Base-by-base conservation (phyloP, 2,113 vertebrate genomes). In the Orthonyx spaldingii region DNA sequence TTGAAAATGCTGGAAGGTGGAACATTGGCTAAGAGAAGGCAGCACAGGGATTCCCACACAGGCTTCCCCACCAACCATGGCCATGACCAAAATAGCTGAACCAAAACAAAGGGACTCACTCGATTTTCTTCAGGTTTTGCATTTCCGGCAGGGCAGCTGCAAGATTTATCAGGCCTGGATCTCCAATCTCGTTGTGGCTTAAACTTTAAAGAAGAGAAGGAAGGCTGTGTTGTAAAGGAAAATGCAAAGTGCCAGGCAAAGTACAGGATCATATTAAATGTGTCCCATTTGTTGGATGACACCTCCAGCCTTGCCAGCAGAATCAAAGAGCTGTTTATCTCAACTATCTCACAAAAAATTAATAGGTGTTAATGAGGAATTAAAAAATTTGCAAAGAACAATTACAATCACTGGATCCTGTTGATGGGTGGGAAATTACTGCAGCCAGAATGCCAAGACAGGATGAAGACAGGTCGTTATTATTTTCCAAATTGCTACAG, bases 171-270 rank as follows among this genome's bases (percentile, higher is more conserved):
- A 98, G 79, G 28, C 98, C 98, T 13, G n/a, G 14, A 37, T 98
- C 97, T 68, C 96, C 96, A 63, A 99, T 98, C 82, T 96, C 85
- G 96, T 98, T 98, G 91, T 97, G 90, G 33, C 98, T 98, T 96
- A 99, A 95, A 87, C 99, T 99, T 97, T 49, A 95, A 95, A 70
- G 44, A 89, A 63, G 71, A 75, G 69, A 77, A 24, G 37, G 72
- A 80, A 92, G 33, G 33, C 39, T 77, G 39, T 16, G 33, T 57
- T 71, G 39, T 60, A 50, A 92, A 84, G 50, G 46, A 71, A 89
- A 85, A 72, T 1, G 4, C 42, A 71, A 89, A 85, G 69, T 1
- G 4, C 42, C 76, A 76, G 27, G 46, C 71, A 86, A 60, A 84
- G 37, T 19, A 42, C 11, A n/a, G 42, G 52, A 70, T 55, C 50